Evolutionary conservation across 2,113 vertebrate species (phyloP), one percentile per base, ranked within the genome.

Genomic region (Etia nguti): DNA sequence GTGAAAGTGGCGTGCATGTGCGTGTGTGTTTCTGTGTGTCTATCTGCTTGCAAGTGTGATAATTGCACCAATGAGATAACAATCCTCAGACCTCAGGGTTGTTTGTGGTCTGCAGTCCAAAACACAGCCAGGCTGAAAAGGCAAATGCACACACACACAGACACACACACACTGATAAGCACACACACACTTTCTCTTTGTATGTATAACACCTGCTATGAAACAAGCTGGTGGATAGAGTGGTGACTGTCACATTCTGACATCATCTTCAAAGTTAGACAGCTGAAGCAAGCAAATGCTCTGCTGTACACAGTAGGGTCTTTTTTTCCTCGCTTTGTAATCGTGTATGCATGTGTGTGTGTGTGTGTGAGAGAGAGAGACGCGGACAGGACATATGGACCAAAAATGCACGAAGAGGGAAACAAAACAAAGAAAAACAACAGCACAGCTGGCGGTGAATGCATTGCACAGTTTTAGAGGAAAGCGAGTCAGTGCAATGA

Each of bases 21-120:
- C 46, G 16, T 18, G 50, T 52, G 26, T 62, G 57, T 77, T 46
- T 82, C 82, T 54, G 73, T 60, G 81, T 85, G 73, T 87, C 81
- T 73, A 70, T 43, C 26, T 82, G 87, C 85, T 81, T 79, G 65
- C 81, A 84, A 81, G 84, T 57, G 54, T 85, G 73, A 81, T 95
- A 97, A 96, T 96, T 97, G 83, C 88, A 46, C 83, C 96, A 97
- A 95, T 94, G 90, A 97, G 96, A 96, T 95, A 97, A 96, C 97
- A 96, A 96, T 94, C 92, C 83, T 90, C 55, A 94, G 91, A 92
- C 93, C 89, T 93, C 34, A 89, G 93, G 94, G 95, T 86, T 94
- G 92, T 94, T 96, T 94, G 91, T 94, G 93, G 91, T 94, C 93
- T 93, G 85, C 81, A 86, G 93, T 92, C 92, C 83, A 94, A 94